Evolutionary conservation across 2,113 vertebrate genomes (phyloP), one percentile per base, ranked within the genome.

Genomic region (Mormoops blainvillei): DNA sequence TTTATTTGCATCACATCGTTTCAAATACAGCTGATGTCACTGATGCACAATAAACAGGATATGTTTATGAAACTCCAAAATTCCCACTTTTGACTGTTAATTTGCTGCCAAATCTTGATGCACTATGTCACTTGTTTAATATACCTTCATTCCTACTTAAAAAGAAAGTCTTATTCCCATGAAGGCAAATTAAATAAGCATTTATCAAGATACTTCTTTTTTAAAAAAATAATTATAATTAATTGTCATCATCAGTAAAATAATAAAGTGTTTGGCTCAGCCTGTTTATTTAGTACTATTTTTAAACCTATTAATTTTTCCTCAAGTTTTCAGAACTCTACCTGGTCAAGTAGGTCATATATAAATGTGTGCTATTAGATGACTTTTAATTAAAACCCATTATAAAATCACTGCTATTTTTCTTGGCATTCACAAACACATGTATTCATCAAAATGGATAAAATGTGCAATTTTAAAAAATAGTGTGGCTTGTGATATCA

Each of bases 231-330:
- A 91, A 91, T 76, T 84, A 84, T 6, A 92, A 81, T 84, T 93
- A 77, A 71, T 89, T 86, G 15, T 5, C 84, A 36, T 83, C 54
- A 54, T 93, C 70, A 45, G 20, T 87, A 94, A 95, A 94, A 84
- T 94, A 95, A 90, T 58, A 74, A 86, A 91, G 48, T 78, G 43
- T 89, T 95, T 82, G 50, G n/a, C 22, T 63, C 94, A 84, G 43
- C 33, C 22, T 89, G 33, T 74, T 87, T 84, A 83, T 87, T 16
- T 36, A 73, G 38, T 71, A 10, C 84, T 45, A 78, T n/a, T 50
- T 89, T 93, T 86, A 38, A 43, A 24, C 19, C 52, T 1, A 77
- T 73, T 93, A 77, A 20, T 36, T 95, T 94, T 95, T 91, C 70
- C 36, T 95, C 12, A 90, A 68, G 22, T 43, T 91, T 86, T 50